phyloP scores from a whole-genome alignment of 2,797 vertebrate genomes.

The Paguma larvata region DNA sequence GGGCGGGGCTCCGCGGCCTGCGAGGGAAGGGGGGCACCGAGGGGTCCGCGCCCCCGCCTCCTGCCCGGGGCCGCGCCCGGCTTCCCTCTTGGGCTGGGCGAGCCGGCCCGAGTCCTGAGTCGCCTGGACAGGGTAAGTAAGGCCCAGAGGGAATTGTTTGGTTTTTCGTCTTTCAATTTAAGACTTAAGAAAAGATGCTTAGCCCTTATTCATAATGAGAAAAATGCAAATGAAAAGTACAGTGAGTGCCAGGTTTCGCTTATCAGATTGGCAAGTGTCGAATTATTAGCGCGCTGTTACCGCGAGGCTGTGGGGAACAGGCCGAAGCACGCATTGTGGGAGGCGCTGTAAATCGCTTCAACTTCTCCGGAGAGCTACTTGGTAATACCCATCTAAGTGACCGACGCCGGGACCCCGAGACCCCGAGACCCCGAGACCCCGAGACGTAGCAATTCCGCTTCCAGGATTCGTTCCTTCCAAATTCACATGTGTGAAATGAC shows the following conservation, averaged over 20 bases:
- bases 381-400: background rate
- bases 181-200: background rate
- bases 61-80: background rate
- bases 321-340: background rate
- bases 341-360: background rate
- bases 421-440: background rate
- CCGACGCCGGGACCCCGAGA: background rate
- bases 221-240: background rate
- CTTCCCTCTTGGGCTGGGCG: fast-evolving
- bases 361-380: background rate
- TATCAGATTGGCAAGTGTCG: background rate
- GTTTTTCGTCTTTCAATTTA: background rate
- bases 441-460: background rate
- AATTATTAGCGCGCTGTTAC: background rate
- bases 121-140: too few species aligned
- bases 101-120: fast-evolving
- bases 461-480: background rate
- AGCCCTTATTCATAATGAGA: background rate
- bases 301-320: background rate
- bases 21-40: fast-evolving
- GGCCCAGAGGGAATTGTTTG: background rate
- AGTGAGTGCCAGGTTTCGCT: background rate
- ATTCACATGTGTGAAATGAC: background rate
- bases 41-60: fast-evolving
- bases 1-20: background rate